phyloP scores from a whole-genome alignment of 2,113 vertebrate genomes.

The Coptodon rendalli region DNA sequence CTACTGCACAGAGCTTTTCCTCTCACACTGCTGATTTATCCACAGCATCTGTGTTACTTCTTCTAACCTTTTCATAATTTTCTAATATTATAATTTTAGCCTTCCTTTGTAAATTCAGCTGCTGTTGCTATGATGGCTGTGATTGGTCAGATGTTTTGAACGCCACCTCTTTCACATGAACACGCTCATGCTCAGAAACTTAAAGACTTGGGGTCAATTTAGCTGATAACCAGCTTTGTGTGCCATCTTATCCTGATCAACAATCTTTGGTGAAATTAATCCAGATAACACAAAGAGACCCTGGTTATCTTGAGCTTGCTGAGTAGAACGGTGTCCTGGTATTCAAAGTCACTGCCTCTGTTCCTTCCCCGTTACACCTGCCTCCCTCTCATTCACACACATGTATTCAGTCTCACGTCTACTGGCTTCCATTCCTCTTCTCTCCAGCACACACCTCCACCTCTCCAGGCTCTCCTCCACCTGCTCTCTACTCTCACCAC shows the following conservation, averaged over 20 bases:
- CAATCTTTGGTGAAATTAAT: fast-evolving
- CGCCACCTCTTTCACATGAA: fast-evolving
- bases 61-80: neutral
- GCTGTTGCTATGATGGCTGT: fast-evolving
- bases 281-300: neutral
- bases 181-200: fast-evolving
- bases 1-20: neutral
- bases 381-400: neutral
- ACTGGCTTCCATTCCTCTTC: neutral
- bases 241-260: neutral
- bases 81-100: neutral
- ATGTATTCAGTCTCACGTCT: neutral
- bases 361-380: fast-evolving
- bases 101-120: fast-evolving
- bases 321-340: fast-evolving
- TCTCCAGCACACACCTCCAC: neutral
- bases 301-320: neutral
- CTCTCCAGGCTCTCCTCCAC: neutral
- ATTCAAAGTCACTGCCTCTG: neutral
- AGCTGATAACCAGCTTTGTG: neutral
- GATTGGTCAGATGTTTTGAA: neutral
- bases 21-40: fast-evolving
- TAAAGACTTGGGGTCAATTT: neutral
- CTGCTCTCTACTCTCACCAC: neutral
- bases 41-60: fast-evolving